Evolutionary conservation across 2,113 vertebrate species (phyloP), one percentile per base, ranked within the genome.

Genomic region (Ptychochromis oligacanthus): DNA sequence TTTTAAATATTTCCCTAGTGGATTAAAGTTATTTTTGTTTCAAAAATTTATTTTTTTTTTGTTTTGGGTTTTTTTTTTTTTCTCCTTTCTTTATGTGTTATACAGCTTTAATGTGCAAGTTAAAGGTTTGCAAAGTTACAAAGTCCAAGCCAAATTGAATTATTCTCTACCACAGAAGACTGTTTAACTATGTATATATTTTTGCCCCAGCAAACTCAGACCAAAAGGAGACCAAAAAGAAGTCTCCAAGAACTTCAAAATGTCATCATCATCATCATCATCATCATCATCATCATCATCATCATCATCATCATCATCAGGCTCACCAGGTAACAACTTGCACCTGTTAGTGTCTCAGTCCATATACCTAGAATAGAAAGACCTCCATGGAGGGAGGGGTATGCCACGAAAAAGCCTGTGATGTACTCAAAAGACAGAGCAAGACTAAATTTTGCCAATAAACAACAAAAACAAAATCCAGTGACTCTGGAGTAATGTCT

Each of bases 81-180:
- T 46, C 60, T 43, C 13, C 31, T 8, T 28, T 36, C 14, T 24
- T 36, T 34, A n/a, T 34, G 64, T 46, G 18, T 46, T 56, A 55
- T 13, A 34, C 28, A 76, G 36, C 26, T 14, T 49, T 61, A 18
- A 58, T 76, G 17, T 40, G 20, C 67, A 54, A 22, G 22, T 82
- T 24, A 46, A 77, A 72, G 13, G 64, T 72, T 26, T 72, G 55
- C 26, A 58, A 31, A 83, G 60, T 65, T 55, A 34, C 17, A 17
- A 78, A 77, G 76, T 61, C 57, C 60, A 38, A 7, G 82, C 62
- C 22, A 6, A 60, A 72, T 46, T 57, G 56, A 78, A 70, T 78
- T 60, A 5, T 60, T 31, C 65, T 28, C 43, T 77, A 56, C n/a
- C 6, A 38, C n/a, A 59, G 60, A 77, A 83, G 13, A n/a, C n/a